Conservation (phyloP, 2,797 vertebrate genomes). For the Centropyge bicolor region DNA sequence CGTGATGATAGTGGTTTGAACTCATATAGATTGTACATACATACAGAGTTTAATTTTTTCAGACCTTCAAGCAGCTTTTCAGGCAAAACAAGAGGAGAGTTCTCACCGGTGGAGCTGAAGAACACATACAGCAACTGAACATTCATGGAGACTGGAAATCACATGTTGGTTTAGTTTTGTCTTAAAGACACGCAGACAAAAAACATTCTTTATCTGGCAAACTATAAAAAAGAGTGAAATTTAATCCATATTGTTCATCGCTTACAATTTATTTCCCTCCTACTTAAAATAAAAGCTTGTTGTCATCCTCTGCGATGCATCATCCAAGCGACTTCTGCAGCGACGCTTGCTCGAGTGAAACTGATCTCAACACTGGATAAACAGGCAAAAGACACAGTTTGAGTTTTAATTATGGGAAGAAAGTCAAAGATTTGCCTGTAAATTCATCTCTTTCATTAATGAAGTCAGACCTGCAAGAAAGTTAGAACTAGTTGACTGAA, state of each 20-base stretch:
- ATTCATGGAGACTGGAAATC: too few relatives aligned
- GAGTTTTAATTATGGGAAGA: constrained; percentile 6
- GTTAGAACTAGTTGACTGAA: background rate
- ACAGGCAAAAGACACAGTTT: background rate
- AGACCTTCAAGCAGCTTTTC: constrained; percentile 17
- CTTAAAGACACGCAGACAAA: background rate
- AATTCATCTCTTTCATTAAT: background rate
- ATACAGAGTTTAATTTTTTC: constrained; percentile 21
- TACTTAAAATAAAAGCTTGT: background rate
- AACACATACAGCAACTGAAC: constrained; percentile 1
- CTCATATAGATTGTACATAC: background rate
- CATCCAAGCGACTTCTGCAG: background rate
- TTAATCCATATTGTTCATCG: background rate
- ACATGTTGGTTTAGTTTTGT: too few relatives aligned
- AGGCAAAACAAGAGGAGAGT: constrained; percentile 18
- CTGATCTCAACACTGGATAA: background rate
- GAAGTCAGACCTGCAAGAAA: background rate
- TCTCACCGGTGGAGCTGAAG: background rate
- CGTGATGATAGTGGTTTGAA: background rate
- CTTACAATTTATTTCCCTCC: background rate
- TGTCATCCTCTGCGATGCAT: background rate
- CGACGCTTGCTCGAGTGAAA: background rate
- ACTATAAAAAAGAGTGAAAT: background rate
- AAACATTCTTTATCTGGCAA: too few relatives aligned
- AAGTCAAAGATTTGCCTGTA: background rate